These are phyloP conservation scores for Trichonephila clavata DNA, from an alignment of 1,140 invertebrate species.

Conservation along the genomic window DNA sequence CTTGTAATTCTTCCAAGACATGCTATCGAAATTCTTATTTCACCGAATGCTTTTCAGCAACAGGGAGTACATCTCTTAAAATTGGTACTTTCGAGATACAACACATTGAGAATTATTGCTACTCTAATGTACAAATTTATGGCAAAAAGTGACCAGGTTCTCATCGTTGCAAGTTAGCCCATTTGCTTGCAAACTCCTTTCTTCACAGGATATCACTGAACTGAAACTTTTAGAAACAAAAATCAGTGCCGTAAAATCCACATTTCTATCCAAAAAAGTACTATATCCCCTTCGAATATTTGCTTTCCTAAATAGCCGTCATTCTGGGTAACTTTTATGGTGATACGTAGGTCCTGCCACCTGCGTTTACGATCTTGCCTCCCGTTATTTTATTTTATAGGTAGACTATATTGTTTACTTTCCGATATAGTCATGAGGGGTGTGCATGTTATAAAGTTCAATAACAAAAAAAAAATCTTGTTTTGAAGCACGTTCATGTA, in stretches of 20 bases:
- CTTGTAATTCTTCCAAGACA: background rate
- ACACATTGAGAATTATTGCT: background rate
- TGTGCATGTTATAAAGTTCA: background rate
- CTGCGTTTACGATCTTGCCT: conserved; percentile 63
- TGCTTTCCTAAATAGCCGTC: conserved; percentile 55
- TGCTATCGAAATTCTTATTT: background rate
- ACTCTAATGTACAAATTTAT: conserved; percentile 9
- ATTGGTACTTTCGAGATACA: background rate
- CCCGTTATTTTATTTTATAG: conserved; percentile 46
- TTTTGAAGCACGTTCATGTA: background rate
- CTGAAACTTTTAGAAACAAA: conserved; percentile 35
- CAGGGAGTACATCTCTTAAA: background rate
- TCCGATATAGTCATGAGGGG: background rate
- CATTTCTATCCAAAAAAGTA: conserved; percentile 24
- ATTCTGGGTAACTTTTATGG: conserved; percentile 37
- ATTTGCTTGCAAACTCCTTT: background rate
- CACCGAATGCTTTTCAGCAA: background rate
- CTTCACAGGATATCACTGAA: background rate
- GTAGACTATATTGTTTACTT: conserved; percentile 55
- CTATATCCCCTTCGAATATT: conserved; percentile 33
- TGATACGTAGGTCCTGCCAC: conserved; percentile 23
- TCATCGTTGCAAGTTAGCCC: background rate
- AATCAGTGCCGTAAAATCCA: conserved; percentile 33
- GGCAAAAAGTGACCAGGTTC: background rate
- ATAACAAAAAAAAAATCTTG: background rate